Evolutionary conservation across 30 jellyfish, hydroid and myxozoan genomes (phyloP), one percentile per base, ranked within the genome.

Genomic region (Aurelia sp.): DNA sequence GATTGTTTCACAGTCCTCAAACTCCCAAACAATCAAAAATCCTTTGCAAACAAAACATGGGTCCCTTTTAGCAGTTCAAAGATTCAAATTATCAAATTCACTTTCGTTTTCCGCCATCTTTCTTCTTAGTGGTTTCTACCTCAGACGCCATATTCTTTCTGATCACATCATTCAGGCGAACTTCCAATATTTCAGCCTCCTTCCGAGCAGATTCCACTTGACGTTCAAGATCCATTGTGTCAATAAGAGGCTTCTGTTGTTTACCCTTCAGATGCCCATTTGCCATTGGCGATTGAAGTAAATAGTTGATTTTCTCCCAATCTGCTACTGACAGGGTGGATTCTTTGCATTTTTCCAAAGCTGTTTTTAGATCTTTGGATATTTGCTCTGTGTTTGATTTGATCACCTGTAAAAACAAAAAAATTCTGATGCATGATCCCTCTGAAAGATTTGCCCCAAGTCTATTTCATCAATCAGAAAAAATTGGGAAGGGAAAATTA

Each of bases 161-260:
- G 87, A 95, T 95, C 88, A 95, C 97, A 88, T 95, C 97, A 90
- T 95, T 95, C 41, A 95, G 77, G 62, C 97, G 95, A 22, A 96
- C 97, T 63, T 95, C 99, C 60, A 89, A 81, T 67, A 95, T 58
- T 66, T 88, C 91, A 13, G 99, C 99, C 91, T 95, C 99, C 17
- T 97, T 95, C 33, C 96, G 84, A 30, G 99, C 99, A 20, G 96
- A 70, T 61, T 95, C 99, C 22, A 95, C 99, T 60, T 95, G 99
- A 6, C 92, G 76, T 73, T 95, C 99, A 27, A 95, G 93, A 68
- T 80, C 93, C 51, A 95, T 30, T 33, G 99, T 95, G 78, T 95
- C 98, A 22, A 88, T 87, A 66, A 81, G 84, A 27, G 90, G 47
- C 60, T 89, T 93, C 65, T 89, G 97, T 75, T 69, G 91, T 47